phyloP scores from a whole-genome alignment of 2,113 vertebrate species.

The Donacobius atricapilla region DNA sequence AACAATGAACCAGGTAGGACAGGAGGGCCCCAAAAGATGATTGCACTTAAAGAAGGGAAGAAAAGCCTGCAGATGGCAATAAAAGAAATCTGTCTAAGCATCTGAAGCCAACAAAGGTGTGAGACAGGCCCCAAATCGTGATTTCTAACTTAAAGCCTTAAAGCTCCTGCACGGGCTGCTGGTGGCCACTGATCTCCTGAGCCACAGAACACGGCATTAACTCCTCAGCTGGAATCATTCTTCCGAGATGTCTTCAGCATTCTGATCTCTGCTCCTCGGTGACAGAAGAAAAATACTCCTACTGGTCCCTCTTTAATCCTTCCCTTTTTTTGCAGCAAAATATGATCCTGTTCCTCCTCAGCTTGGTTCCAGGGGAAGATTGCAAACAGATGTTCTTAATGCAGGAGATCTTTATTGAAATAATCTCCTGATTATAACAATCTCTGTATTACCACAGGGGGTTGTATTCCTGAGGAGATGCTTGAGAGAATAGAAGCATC shows the following conservation, averaged over 20 bases:
- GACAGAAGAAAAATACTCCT: background rate
- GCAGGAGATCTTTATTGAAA: background rate
- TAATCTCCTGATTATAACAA: background rate
- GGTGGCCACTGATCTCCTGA: background rate
- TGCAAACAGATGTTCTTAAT: slow-evolving; percentile 32
- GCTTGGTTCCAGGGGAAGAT: background rate
- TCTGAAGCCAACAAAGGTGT: background rate
- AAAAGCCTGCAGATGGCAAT: background rate
- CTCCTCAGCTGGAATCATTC: background rate
- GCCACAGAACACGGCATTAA: background rate
- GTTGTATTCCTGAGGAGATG: background rate
- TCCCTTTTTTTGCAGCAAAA: background rate
- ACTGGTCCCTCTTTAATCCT: slow-evolving; percentile 3
- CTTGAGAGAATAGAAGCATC: background rate
- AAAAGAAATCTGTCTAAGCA: background rate
- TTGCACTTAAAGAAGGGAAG: background rate
- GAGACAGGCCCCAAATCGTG: background rate
- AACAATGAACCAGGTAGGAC: background rate
- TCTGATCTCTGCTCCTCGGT: background rate
- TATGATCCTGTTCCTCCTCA: background rate
- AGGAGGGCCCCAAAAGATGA: background rate
- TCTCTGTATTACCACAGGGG: background rate
- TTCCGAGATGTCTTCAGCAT: background rate
- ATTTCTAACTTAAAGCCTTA: background rate
- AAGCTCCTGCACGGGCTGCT: background rate